Evolutionary conservation across 2,888 invertebrate species (phyloP).

Genomic region (Synergus japonicus): DNA sequence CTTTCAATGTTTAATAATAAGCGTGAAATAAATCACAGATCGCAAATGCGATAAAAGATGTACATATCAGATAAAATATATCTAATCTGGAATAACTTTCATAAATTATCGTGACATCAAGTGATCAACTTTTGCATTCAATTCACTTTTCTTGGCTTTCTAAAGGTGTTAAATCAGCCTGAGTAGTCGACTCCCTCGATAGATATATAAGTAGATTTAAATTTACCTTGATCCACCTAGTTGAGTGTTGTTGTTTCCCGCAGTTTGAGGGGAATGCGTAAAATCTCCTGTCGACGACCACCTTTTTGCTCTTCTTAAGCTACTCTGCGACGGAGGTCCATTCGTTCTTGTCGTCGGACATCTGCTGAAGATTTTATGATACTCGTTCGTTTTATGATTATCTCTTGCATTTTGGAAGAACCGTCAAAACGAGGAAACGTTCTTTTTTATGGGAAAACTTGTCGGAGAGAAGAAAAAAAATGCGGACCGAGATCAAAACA

Average conservation of each 20-base stretch:
- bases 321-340: constrained; percentile 78
- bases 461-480: background rate
- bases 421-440: background rate
- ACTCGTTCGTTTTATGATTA: constrained; percentile 38
- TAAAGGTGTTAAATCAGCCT: background rate
- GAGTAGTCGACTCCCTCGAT: constrained; percentile 6
- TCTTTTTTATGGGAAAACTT: background rate
- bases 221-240: constrained; percentile 78
- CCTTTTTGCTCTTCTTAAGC: constrained; percentile 82
- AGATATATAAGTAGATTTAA: constrained; percentile 48
- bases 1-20: background rate
- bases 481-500: background rate
- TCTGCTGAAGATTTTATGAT: constrained; percentile 63
- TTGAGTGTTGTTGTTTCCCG: constrained; percentile 72
- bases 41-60: background rate
- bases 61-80: constrained; percentile 3
- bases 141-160: background rate
- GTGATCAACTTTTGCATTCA: background rate
- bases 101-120: background rate
- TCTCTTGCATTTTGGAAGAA: background rate
- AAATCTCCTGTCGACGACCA: constrained; percentile 93
- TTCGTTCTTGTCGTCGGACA: constrained; percentile 83
- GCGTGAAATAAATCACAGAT: background rate
- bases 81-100: constrained; percentile 25
- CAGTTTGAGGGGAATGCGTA: constrained; percentile 79